Percentiles rank a stretch among this genome's conserved stretches.
These are phyloP conservation scores for Camponotus vicinus DNA, from an alignment of 1,140 invertebrate genomes.

Conservation along the genomic window DNA sequence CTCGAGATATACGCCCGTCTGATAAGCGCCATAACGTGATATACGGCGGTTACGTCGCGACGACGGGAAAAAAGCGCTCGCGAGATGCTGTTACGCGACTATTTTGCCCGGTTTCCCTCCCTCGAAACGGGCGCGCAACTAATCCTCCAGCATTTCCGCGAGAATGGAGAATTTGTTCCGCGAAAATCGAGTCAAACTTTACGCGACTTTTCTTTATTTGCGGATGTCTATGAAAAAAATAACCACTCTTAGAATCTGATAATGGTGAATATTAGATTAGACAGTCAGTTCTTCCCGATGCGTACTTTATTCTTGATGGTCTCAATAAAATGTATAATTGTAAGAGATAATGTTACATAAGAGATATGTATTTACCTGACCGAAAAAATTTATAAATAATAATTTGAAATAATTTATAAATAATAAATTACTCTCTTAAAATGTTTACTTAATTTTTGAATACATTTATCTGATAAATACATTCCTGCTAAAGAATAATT, in stretches of 20 bases:
- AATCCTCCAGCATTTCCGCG: constrained; percentile 54
- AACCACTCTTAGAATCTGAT: neutral
- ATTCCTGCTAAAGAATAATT: neutral
- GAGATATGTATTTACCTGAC: neutral
- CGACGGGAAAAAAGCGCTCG: constrained; percentile 56
- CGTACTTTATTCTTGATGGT: neutral
- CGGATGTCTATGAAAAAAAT: neutral
- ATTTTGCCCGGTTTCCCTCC: constrained; percentile 18
- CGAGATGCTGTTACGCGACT: constrained; percentile 56
- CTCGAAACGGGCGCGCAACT: constrained; percentile 36
- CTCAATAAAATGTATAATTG: neutral
- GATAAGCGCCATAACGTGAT: constrained; percentile 64
- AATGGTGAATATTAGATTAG: neutral
- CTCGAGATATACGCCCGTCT: constrained; percentile 60
- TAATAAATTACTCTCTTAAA: neutral
- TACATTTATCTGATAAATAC: neutral
- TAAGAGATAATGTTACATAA: neutral
- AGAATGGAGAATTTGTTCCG: constrained; percentile 15
- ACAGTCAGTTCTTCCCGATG: neutral
- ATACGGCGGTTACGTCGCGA: constrained; percentile 54
- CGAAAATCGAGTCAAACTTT: constrained; percentile 36
- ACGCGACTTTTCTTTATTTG: neutral
- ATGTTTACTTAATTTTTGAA: neutral
- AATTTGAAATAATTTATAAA: neutral
- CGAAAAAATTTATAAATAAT: neutral